These are phyloP conservation scores for Probaryconus sp. DNA, from an alignment of 1,140 invertebrate genomes.

Conservation along the genomic window DNA sequence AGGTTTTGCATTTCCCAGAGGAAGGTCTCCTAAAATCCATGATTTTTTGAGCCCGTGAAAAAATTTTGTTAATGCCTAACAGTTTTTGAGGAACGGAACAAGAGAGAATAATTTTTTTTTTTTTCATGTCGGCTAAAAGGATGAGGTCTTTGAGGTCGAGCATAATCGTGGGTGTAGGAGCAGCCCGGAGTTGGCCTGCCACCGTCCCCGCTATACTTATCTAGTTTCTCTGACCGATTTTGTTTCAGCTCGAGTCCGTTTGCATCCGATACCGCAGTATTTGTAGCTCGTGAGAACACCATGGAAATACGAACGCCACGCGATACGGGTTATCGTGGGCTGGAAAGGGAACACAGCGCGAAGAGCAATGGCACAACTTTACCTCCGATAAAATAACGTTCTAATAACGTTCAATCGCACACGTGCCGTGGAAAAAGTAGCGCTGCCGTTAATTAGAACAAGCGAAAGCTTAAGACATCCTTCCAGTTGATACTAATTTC, in stretches of 20 bases:
- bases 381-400: conserved; percentile 47
- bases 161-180: conserved; percentile 37
- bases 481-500: conserved; percentile 29
- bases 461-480: conserved; percentile 46
- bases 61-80: conserved; percentile 9
- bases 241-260: conserved; percentile 53
- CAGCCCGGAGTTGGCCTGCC: conserved; percentile 36
- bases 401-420: conserved; percentile 52
- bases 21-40: no score
- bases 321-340: conserved; percentile 58
- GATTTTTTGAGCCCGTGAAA: conserved; percentile 11
- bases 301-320: conserved; percentile 58
- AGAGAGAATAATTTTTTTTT: neutral
- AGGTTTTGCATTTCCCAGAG: no score
- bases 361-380: conserved; percentile 54
- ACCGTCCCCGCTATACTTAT: conserved; percentile 54
- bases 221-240: conserved; percentile 62
- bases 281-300: conserved; percentile 60
- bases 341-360: conserved; percentile 52
- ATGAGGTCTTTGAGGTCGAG: conserved; percentile 14
- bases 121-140: no score
- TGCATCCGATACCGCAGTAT: conserved; percentile 55
- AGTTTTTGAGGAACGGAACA: conserved; percentile 11
- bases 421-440: conserved; percentile 28
- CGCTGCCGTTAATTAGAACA: conserved; percentile 41